Evolutionary conservation across 2,113 vertebrate genomes (phyloP).

Genomic region (Montifringilla adamsi): DNA sequence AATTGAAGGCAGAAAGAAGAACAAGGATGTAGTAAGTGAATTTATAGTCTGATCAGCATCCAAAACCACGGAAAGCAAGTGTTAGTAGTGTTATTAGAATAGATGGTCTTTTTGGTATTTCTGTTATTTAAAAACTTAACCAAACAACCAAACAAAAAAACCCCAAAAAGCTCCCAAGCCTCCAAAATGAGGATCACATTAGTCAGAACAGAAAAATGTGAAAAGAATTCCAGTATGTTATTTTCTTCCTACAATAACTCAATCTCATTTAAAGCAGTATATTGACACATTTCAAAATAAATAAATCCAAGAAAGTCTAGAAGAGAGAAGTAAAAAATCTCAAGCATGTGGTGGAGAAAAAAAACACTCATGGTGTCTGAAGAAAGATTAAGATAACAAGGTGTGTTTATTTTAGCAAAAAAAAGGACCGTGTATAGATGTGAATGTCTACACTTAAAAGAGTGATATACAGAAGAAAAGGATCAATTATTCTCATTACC

Average conservation of each 20-base stretch:
- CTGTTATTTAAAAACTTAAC: not conserved
- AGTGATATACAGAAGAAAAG: not conserved
- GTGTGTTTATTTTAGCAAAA: not conserved
- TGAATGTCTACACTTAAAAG: not conserved
- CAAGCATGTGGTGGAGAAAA: accelerated
- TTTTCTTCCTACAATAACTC: not conserved
- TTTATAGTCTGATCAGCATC: not conserved
- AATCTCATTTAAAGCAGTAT: not conserved
- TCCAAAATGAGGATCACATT: not conserved
- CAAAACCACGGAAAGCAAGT: accelerated
- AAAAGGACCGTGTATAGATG: not conserved
- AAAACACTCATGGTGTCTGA: not conserved
- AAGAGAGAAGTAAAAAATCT: not conserved
- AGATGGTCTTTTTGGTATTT: not conserved
- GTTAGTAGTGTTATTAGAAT: not conserved
- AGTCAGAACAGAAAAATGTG: not conserved
- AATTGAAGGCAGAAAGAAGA: not conserved
- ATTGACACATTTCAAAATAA: not conserved
- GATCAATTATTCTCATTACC: constrained; percentile 44
- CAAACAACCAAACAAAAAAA: not conserved
- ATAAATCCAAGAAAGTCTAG: not conserved
- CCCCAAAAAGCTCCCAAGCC: not conserved
- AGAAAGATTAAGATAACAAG: not conserved
- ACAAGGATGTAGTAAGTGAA: not conserved
- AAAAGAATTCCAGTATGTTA: not conserved